Evolutionary conservation across 2,113 vertebrate genomes (phyloP), one percentile per base, ranked within the genome.

Genomic region (Cynopterus brachyotis): DNA sequence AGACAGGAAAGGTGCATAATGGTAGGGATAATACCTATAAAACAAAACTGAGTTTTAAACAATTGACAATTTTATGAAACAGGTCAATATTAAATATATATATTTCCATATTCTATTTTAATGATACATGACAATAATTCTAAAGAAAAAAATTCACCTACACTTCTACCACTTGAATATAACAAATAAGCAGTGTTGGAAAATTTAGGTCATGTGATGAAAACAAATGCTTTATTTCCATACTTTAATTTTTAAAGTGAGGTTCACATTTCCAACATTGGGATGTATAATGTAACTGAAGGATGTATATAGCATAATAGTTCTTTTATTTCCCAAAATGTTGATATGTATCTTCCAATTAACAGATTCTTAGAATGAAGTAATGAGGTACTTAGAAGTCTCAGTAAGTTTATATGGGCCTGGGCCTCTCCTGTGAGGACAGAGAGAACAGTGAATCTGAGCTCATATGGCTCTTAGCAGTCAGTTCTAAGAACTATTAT

Each of bases 1-100:
- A 20, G 99, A 99, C 30, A 99, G 98, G 96, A 99, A 99, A 53
- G 99, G 99, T 78, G 99, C 99, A 67, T 99, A 99, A 99, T 99
- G 99, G 89, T 99, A 99, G 32, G 99, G 99, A 86, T 99, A 99
- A 98, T 98, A 99, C 99, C 99, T 99, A 91, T 35, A 96, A 91
- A 16, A 96, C 28, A 90, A 98, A 95, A 98, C 3, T 70, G 30
- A 86, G 42, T 64, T 75, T 82, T 95, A 94, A 86, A 89, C n/a
- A 97, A 92, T 10, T 50, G 82, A 30, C 24, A 92, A 91, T n/a
- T 79, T 94, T 83, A 86, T 45, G 35, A 87, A 89, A 89, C 13
- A 85, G 19, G 60, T 60, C 81, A 92, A 79, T 66, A 83, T 7
- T 82, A 93, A 96, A 28, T 47, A 80, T 19, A 59, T 19, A 55